Evolutionary conservation across 2,888 invertebrate species (phyloP), one percentile per base, ranked within the genome.

Genomic region (Meteorus cinctellus): DNA sequence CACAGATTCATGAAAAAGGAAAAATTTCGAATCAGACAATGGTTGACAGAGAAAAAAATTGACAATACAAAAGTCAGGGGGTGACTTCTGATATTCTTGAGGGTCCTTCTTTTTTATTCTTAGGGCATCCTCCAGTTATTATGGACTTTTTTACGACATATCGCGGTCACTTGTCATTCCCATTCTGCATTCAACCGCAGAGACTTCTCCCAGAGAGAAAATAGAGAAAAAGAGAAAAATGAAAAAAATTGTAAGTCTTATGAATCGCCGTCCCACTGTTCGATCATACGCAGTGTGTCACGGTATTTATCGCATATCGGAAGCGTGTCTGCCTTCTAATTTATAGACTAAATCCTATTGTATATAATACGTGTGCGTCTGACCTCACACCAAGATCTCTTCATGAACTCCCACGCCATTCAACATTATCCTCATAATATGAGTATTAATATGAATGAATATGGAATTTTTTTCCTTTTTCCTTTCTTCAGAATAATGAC

Each of bases 111-210:
- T 68, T 68, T 51, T 55, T 51, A 41, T 55, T 51, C 31, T 29
- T 4, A 5, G 12, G 36, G 12, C 51, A n/a, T 29, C 24, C 14
- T 29, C 16, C 0, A 66, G 41, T 10, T 2, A 68, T 19, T 65
- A n/a, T 41, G 19, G 41, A 34, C 31, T 36, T 65, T 65, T 65
- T 36, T 65, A 65, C 41, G 41, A 65, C 73, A 67, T 82, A 85
- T 84, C 81, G 79, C 80, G 83, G 83, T 82, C 86, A 87, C 86
- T 87, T 85, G 87, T 87, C 85, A 84, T 77, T 29, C 82, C 76
- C 83, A 85, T 85, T 80, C 82, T 59, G 14, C 79, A 36, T 36
- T 51, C 77, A 80, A 84, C 86, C 83, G 80, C 85, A 84, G 63
- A 27, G 48, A 36, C 8, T 19, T 34, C 19, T 65, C 19, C 8